Evolutionary conservation across 2,888 invertebrate species (phyloP), one percentile per base, ranked within the genome.

Genomic region (Baccha elongata): DNA sequence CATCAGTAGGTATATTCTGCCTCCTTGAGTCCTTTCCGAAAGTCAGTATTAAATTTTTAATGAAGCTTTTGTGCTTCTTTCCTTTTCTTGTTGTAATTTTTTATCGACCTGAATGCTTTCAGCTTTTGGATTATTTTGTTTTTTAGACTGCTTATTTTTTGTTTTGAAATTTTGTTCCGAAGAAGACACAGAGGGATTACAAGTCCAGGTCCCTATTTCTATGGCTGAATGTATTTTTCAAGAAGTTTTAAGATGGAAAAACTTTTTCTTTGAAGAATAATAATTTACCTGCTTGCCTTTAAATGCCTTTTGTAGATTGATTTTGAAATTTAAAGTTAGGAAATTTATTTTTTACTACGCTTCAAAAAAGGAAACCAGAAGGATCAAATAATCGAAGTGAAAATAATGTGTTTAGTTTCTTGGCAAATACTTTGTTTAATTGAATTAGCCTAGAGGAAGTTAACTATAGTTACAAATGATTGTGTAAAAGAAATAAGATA

Each of bases 1-100:
- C 2, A 3, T 1, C 11, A 5, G 7, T 21, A 26, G 26, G 6
- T 4, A 26, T 4, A 26, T 7, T 3, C 46, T 7, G 6, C 19
- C 48, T 13, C 13, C 48, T n/a, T 10, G 17, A 1, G 8, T 0
- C 1, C 4, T 11, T 44, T 44, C 17, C 11, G 6, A 21, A 48
- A 48, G 13, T 48, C 13, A n/a, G 26, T 3, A 26, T n/a, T 26
- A 48, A 48, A 48, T 13, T 48, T 48, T 48, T 48, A 48, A 48
- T 15, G 48, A 26, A 48, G 48, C 48, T 13, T 21, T 48, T 26
- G 48, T 26, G 26, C 4, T 48, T 13, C 48, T 23, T 40, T 15
- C 8, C 3, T 15, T 17, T 42, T 15, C 15, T 23, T 1, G 21
- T n/a, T 11, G 19, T 23, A 1, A 3, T 48, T 8, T 1, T n/a